Evolutionary conservation across 2,797 vertebrate genomes (phyloP).

Genomic region (Clangula hyemalis): DNA sequence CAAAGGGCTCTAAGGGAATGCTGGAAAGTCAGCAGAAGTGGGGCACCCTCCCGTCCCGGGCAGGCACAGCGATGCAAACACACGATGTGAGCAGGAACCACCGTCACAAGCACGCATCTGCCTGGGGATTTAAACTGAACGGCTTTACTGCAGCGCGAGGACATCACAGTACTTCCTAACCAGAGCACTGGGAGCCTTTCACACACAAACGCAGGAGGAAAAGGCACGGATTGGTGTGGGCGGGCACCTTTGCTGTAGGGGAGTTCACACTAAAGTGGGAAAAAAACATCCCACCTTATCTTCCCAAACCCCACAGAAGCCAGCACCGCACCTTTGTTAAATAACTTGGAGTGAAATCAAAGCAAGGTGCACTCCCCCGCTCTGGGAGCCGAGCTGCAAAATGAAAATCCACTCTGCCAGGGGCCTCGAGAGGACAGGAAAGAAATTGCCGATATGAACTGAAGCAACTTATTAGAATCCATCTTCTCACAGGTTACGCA

Average conservation of each 20-base stretch:
- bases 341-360: not conserved
- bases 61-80: not conserved
- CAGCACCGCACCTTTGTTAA: not conserved
- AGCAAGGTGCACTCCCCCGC: not conserved
- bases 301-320: not conserved
- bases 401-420: conserved; percentile 6
- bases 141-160: not conserved
- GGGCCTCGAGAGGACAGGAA: not conserved
- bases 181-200: not conserved
- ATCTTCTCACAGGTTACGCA: conserved; percentile 26
- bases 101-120: not conserved
- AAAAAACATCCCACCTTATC: not conserved
- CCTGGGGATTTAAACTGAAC: not conserved
- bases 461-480: not conserved
- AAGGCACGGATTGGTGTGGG: not conserved
- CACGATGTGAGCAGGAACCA: not conserved
- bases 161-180: not conserved
- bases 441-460: not conserved
- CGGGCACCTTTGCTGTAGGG: not conserved
- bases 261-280: not conserved
- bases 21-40: not conserved
- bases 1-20: not conserved
- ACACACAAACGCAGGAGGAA: not conserved
- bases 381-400: not conserved
- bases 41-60: not conserved